Evolutionary conservation across 1,140 invertebrate species (phyloP).

Genomic region (Solenopsis fugax): DNA sequence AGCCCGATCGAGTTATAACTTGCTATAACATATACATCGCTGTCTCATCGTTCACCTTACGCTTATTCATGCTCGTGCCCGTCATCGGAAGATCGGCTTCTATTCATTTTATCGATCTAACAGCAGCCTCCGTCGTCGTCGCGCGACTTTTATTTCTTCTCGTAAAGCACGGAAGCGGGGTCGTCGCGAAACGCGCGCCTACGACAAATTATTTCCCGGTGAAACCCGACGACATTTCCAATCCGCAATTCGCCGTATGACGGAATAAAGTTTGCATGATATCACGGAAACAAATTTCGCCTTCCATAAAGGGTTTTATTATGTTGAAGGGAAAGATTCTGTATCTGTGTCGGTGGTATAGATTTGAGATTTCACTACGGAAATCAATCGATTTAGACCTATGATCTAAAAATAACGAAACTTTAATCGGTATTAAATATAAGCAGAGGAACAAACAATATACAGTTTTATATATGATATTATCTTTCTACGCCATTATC

Average conservation of each 20-base stretch:
- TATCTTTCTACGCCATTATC: too few species aligned
- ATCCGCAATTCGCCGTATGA: constrained; percentile 42
- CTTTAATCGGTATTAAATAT: not conserved
- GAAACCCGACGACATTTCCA: constrained; percentile 59
- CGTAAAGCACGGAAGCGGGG: constrained; percentile 36
- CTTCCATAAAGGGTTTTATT: constrained; percentile 19
- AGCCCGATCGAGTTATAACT: constrained; percentile 24
- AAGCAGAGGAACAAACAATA: not conserved
- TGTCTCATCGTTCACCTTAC: constrained; percentile 30
- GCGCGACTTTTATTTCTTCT: constrained; percentile 52
- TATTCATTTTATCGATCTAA: constrained; percentile 58
- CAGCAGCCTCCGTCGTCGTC: constrained; percentile 34
- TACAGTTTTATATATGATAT: not conserved
- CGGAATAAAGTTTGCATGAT: constrained; percentile 54
- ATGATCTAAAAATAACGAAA: not conserved
- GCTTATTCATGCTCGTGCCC: constrained; percentile 20
- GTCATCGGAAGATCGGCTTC: constrained; percentile 47
- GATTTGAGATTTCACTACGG: not conserved
- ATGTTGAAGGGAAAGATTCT: constrained; percentile 11
- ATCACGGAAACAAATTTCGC: constrained; percentile 27
- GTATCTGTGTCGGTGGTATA: not conserved
- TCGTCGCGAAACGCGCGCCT: not conserved
- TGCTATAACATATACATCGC: not conserved
- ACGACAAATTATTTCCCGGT: constrained; percentile 56
- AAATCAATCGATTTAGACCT: not conserved